A percentile compares a stretch with the other conserved stretches of the same genome.
Evolutionary conservation across 2,113 vertebrate species (phyloP).

Genomic region (Megaceryle torquata): DNA sequence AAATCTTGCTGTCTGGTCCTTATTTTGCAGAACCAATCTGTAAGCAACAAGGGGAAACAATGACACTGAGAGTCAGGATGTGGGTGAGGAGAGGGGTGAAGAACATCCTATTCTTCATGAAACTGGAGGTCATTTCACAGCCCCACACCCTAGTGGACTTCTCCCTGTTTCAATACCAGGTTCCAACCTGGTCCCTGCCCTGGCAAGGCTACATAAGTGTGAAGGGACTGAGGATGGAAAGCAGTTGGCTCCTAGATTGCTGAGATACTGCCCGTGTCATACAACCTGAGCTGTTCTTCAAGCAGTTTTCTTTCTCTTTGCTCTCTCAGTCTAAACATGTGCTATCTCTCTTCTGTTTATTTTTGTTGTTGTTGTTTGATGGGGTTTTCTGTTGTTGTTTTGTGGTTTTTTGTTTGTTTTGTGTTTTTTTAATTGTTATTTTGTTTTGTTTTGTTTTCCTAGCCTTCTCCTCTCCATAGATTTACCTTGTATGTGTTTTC

Average conservation of each 20-base stretch:
- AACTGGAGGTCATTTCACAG: neutral
- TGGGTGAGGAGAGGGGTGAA: neutral
- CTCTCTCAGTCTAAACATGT: neutral
- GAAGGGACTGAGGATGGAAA: neutral
- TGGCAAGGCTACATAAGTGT: neutral
- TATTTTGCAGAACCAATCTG: neutral
- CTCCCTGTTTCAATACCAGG: neutral
- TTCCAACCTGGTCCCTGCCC: neutral
- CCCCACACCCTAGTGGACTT: neutral
- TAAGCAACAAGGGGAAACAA: neutral
- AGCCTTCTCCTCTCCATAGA: neutral
- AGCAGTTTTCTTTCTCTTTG: neutral
- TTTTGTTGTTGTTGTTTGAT: neutral
- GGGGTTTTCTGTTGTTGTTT: no score
- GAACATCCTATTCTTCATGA: neutral
- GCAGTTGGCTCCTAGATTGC: accelerated
- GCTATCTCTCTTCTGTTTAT: neutral
- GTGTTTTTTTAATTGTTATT: neutral
- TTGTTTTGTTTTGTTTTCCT: neutral
- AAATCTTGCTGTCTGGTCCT: neutral
- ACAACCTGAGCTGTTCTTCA: neutral
- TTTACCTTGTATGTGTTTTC: neutral
- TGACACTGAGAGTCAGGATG: accelerated
- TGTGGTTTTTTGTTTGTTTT: no score
- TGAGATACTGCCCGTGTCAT: neutral